A percentile compares a stretch with the other conserved stretches of the same genome.
Conservation (phyloP, 2,797 vertebrate species). For the Australoheros facetus region DNA sequence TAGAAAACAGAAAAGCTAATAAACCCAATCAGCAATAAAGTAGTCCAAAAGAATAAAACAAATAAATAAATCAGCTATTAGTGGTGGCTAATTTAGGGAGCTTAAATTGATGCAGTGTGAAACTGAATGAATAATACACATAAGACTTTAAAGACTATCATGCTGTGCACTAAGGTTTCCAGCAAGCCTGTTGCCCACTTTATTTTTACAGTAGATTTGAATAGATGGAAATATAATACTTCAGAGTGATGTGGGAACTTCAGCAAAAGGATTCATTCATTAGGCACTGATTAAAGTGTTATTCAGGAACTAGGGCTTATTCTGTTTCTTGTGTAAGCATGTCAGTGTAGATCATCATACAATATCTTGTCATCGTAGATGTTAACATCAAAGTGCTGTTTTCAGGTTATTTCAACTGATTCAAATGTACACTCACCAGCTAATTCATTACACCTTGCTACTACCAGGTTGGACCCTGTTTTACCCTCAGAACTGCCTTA, state of each 20-base stretch:
- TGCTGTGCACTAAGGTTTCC: not conserved
- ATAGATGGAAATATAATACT: not conserved
- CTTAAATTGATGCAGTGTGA: not conserved
- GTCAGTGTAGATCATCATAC: not conserved
- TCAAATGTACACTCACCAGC: not conserved
- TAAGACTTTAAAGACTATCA: not conserved
- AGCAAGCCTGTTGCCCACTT: not conserved
- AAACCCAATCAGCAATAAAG: not conserved
- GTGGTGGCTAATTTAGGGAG: not conserved
- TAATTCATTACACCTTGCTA: not conserved
- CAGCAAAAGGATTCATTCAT: not conserved
- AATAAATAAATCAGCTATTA: not conserved
- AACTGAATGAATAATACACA: not conserved
- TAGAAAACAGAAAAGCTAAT: not conserved
- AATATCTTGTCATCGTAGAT: not conserved
- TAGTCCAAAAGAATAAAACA: not conserved
- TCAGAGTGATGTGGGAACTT: not conserved
- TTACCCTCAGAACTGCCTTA: not conserved
- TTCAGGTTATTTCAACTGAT: not conserved
- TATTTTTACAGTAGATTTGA: not conserved
- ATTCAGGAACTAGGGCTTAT: not conserved
- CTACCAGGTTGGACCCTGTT: not conserved
- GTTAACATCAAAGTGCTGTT: not conserved
- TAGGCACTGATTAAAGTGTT: not conserved
- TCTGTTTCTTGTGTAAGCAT: not conserved